Conservation (phyloP, 2,888 invertebrate genomes). For the Temnothorax unifasciatus region DNA sequence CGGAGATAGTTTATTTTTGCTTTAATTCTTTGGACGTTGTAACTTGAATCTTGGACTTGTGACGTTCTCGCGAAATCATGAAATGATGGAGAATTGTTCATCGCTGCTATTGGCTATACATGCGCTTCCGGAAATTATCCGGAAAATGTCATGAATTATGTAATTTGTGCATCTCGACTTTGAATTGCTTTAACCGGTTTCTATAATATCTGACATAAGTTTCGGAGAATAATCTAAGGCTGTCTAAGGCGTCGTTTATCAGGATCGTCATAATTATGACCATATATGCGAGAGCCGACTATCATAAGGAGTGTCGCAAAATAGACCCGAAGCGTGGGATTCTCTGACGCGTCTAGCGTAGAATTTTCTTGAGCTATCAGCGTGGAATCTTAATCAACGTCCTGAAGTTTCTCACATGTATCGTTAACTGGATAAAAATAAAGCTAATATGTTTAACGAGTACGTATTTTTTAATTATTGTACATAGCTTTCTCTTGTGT, state of each 20-base stretch:
- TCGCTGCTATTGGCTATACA: not conserved
- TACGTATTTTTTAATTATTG: not conserved
- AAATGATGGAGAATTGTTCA: not conserved
- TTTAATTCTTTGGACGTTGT: not conserved
- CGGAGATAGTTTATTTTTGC: not conserved
- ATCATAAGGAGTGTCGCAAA: slow-evolving; percentile 41
- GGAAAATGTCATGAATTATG: slow-evolving; percentile 19
- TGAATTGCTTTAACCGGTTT: slow-evolving; percentile 28
- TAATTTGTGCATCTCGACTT: slow-evolving; percentile 21
- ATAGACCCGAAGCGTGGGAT: slow-evolving; percentile 41
- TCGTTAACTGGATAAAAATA: not conserved
- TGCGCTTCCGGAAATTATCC: not conserved
- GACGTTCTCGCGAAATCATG: not conserved
- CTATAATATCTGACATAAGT: slow-evolving; percentile 22
- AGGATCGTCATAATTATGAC: slow-evolving; percentile 26
- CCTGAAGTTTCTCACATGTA: slow-evolving; percentile 28
- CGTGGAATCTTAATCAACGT: slow-evolving; percentile 11
- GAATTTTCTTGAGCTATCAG: slow-evolving; percentile 34
- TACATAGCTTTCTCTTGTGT: not conserved
- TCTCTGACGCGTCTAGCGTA: not conserved
- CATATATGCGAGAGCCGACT: slow-evolving; percentile 11
- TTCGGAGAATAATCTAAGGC: slow-evolving; percentile 21
- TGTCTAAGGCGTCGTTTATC: slow-evolving; percentile 15
- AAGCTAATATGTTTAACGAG: slow-evolving; percentile 6
- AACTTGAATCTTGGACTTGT: not conserved